A percentile compares a stretch with the other conserved stretches of the same genome.
phyloP scores from a whole-genome alignment of 2,888 invertebrate species.

The Limnephilus auricula region DNA sequence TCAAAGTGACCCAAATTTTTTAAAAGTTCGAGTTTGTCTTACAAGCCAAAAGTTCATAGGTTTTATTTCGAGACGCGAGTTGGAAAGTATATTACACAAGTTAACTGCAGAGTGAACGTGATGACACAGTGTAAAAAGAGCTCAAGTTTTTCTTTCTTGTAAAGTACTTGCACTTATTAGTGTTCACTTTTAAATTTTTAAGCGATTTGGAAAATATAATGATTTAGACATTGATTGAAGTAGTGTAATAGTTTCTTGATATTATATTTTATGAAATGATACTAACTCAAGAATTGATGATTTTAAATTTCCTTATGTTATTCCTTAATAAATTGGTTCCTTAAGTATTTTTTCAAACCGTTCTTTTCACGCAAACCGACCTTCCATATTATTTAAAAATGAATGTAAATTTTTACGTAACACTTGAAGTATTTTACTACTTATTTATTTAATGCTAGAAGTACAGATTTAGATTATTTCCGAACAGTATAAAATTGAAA shows the following conservation, averaged over 20 bases:
- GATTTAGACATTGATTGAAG: background rate
- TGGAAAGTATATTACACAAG: background rate
- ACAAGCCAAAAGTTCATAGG: background rate
- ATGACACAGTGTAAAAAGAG: background rate
- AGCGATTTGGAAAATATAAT: background rate
- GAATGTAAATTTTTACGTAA: slow-evolving; percentile 19
- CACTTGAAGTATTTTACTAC: slow-evolving; percentile 36
- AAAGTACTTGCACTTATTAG: background rate
- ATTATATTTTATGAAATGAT: background rate
- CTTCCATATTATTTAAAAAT: slow-evolving; percentile 29
- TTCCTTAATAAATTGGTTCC: slow-evolving; percentile 41
- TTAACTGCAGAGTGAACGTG: background rate
- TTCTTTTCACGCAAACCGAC: slow-evolving; percentile 23
- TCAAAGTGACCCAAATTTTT: background rate
- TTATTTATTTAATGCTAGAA: slow-evolving; percentile 25
- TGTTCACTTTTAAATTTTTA: background rate
- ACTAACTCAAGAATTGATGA: background rate
- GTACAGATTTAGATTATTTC: slow-evolving; percentile 43
- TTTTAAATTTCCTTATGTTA: slow-evolving; percentile 30
- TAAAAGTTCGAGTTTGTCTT: background rate
- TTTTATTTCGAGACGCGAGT: background rate
- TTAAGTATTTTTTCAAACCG: slow-evolving; percentile 6
- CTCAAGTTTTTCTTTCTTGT: background rate
- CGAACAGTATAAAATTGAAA: slow-evolving; percentile 54
- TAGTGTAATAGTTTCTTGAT: background rate